A percentile compares a stretch with the other conserved stretches of the same genome.
Evolutionary conservation across 2,888 invertebrate genomes (phyloP).

Genomic region (Anoplius nigerrimus): DNA sequence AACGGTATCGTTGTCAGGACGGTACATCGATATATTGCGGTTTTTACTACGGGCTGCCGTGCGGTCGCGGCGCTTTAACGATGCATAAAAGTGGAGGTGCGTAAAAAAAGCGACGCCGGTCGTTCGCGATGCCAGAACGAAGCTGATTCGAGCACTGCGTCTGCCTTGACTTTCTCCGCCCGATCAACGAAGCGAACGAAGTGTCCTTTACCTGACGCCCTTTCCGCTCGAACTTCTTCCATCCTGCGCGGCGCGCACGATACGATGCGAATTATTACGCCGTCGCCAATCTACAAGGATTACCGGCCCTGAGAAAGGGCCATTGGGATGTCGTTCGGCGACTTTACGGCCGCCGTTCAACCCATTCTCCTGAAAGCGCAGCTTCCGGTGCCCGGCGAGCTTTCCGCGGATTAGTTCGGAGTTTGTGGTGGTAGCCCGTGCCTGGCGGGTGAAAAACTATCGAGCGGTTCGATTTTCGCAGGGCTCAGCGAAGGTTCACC

Average conservation of each 20-base stretch:
- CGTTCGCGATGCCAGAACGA: not conserved
- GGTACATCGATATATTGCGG: slow-evolving; percentile 47
- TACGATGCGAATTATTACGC: slow-evolving; percentile 55
- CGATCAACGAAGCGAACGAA: slow-evolving; percentile 21
- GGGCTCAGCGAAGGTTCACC: not conserved
- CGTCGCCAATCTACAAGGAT: slow-evolving; percentile 54
- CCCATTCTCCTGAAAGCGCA: slow-evolving; percentile 35
- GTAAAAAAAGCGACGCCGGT: slow-evolving; percentile 37
- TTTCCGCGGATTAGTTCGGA: slow-evolving; percentile 38
- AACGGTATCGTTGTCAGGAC: slow-evolving; percentile 24
- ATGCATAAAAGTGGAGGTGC: slow-evolving; percentile 38
- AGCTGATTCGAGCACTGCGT: slow-evolving; percentile 20
- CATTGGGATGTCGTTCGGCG: slow-evolving; percentile 46
- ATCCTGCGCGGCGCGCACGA: slow-evolving; percentile 40
- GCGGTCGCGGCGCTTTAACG: slow-evolving; percentile 45
- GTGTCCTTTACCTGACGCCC: slow-evolving; percentile 46
- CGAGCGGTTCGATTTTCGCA: slow-evolving; percentile 35
- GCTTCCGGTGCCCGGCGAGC: slow-evolving; percentile 35
- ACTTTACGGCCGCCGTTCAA: slow-evolving; percentile 44
- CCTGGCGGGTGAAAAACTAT: slow-evolving; percentile 4
- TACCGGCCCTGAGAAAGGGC: slow-evolving; percentile 46
- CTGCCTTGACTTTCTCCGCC: slow-evolving; percentile 25
- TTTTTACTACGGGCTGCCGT: slow-evolving; percentile 40
- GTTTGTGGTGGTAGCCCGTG: slow-evolving; percentile 23
- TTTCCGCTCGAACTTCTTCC: not conserved